Base-by-base conservation (phyloP, 2,113 vertebrate genomes). In the Lates calcarifer region DNA sequence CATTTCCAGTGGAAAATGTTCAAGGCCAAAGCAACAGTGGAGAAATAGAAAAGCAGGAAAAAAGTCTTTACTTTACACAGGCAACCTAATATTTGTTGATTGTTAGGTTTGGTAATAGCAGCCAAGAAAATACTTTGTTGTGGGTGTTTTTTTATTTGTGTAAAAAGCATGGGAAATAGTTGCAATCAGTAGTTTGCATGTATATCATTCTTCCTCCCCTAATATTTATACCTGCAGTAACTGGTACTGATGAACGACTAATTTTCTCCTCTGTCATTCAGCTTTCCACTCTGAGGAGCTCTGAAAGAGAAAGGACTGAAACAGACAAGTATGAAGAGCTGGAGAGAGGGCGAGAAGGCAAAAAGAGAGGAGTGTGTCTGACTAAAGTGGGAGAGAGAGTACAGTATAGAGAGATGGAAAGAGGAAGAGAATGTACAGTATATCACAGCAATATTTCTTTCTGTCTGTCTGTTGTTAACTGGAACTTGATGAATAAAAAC, bases 211-310 rank as follows among this genome's bases (percentile, higher is more conserved):
- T 6, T 6, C 45, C 14, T 41, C 60, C 1, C 6, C 18, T 3
- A 20, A 56, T 58, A 75, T 51, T 60, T 61, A 58, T 0, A 29
- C 22, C 63, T 58, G 39, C 28, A 39, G 49, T 66, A 60, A 70
- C 41, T 13, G n/a, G 8, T 41, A 62, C 28, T 65, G 35, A 82
- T 61, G 13, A 58, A 45, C 49, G 29, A 28, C 51, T 3, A 11
- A 51, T 64, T 37, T 65, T 35, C 31, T 56, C 13, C 22, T 51
- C 35, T 74, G 60, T 75, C 17, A 53, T 74, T 69, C 77, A 94
- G 92, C 91, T 66, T 91, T 93, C 24, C 85, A 87, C 67, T 90
- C 91, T 2, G 93, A 94, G 43, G 93, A 94, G 1, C 81, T 89
- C 56, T 94, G 74, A 92, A 28, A 12, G 15, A 11, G 51, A 8